A percentile compares a stretch with the other conserved stretches of the same genome.
Conservation (phyloP, 2,888 invertebrate species). For the Marasmarcha lunaedactyla region DNA sequence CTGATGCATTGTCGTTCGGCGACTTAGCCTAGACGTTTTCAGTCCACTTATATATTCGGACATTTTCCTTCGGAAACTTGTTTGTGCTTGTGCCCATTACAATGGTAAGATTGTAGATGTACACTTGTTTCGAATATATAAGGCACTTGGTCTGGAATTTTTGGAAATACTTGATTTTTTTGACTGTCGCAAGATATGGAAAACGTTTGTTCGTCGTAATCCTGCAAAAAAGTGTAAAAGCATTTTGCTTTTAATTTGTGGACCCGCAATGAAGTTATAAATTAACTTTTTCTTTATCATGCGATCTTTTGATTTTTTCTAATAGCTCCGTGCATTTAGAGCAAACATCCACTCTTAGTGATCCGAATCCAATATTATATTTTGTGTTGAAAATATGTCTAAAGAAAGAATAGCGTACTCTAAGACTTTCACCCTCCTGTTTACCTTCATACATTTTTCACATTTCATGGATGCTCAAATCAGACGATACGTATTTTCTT, state of each 20-base stretch:
- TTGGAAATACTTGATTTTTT: slow-evolving; percentile 13
- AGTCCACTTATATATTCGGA: slow-evolving; percentile 6
- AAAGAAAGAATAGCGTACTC: slow-evolving; percentile 9
- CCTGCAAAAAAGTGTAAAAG: slow-evolving; percentile 13
- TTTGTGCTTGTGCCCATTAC: slow-evolving; percentile 9
- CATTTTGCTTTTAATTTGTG: slow-evolving; percentile 14
- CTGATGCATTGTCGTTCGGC: slow-evolving; percentile 6
- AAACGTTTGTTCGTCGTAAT: slow-evolving; percentile 10
- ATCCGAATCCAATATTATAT: slow-evolving; percentile 3
- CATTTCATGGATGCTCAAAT: slow-evolving; percentile 11
- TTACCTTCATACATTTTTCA: slow-evolving; percentile 12
- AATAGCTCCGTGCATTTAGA: slow-evolving; percentile 6
- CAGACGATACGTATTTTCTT: slow-evolving; percentile 1
- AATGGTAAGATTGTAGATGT: slow-evolving; percentile 14
- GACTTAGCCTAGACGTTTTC: slow-evolving; percentile 11
- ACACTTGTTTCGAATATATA: slow-evolving; percentile 5
- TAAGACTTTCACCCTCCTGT: slow-evolving; percentile 11
- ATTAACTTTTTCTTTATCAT: slow-evolving; percentile 8
- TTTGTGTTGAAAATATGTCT: slow-evolving; percentile 1
- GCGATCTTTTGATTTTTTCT: slow-evolving; percentile 13
- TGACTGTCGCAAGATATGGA: slow-evolving; percentile 14
- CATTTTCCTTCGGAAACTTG: slow-evolving; percentile 10
- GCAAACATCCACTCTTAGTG: slow-evolving; percentile 4
- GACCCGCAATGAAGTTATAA: slow-evolving; percentile 13
- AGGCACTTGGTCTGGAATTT: slow-evolving; percentile 11